phyloP scores from a whole-genome alignment of 2,113 vertebrate genomes.

The Aix galericulata region DNA sequence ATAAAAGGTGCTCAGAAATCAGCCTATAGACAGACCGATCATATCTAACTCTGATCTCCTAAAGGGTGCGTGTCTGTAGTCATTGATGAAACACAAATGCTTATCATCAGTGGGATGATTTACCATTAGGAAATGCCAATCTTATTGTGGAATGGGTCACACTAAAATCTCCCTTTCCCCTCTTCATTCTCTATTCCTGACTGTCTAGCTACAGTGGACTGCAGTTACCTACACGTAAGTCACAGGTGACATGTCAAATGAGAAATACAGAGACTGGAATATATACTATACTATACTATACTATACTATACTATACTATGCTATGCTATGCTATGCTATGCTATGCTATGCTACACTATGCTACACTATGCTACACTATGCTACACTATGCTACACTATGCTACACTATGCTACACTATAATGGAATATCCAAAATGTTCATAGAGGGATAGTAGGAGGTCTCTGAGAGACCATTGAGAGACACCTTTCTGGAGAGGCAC shows the following conservation, averaged over 20 bases:
- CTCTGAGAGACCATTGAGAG: background rate
- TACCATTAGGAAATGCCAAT: background rate
- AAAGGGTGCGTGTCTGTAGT: background rate
- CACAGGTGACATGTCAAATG: background rate
- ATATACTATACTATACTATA: too few species aligned
- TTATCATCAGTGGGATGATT: background rate
- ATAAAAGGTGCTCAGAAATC: slow-evolving; percentile 24
- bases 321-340: too few species aligned
- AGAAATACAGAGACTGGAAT: too few species aligned
- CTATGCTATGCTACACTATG: too few species aligned
- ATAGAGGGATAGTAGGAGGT: background rate
- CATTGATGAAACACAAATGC: background rate
- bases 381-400: too few species aligned
- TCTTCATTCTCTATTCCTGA: background rate
- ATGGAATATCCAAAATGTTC: background rate
- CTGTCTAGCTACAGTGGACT: background rate
- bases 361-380: too few species aligned
- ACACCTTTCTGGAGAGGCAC: background rate
- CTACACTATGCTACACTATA: background rate
- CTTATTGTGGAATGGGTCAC: background rate
- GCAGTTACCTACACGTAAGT: background rate
- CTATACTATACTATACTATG: too few species aligned
- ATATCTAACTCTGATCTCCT: background rate
- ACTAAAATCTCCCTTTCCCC: background rate
- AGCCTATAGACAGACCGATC: background rate